Base-by-base conservation (phyloP, 1,140 invertebrate species). In the Brachionus sp. region DNA sequence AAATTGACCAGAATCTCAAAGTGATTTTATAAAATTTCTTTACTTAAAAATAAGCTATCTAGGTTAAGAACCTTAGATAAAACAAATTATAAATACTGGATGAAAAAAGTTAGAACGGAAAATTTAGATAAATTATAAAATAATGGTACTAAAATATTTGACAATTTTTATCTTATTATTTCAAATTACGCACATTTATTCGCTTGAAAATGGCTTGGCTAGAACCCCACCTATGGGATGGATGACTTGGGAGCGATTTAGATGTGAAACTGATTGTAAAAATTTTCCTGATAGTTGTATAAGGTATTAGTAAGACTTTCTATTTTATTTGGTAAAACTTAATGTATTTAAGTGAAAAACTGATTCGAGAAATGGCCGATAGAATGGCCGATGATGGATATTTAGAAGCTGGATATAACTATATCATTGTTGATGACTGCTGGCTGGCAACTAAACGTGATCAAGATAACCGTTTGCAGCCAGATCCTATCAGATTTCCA, bases 401-500 rank as follows among this genome's bases (percentile, higher is more conserved):
- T 87, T 93, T 93, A 23, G 92, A 92, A 29, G 92, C 91, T 5
- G 96, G 96, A 25, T 98, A 97, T 89, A 92, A 96, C 86, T 95
- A 95, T 87, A 92, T 97, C 77, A 97, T 95, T 87, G 92, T 98
- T 77, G 96, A 98, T 84, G 96, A 98, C 88, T 98, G 96, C 88
- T 98, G 95, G 95, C 89, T 95, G 82, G 93, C 94, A 84, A 92
- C 93, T 85, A 91, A 93, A 82, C 90, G 96, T 62, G 87, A 90
- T 10, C 88, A 91, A 84, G 75, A 77, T 42, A 94, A 95, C 19
- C 91, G 92, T 84, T 91, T 98, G n/a, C 92, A 94, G 83, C 91
- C 96, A 7, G 95, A 98, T 88, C 91, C 93, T 64, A 90, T 92
- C 83, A 88, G 96, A 84, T 98, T 98, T 89, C 95, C 95, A 2